Base-by-base conservation (phyloP, 2,113 vertebrate species). In the Oostethus manadensis region DNA sequence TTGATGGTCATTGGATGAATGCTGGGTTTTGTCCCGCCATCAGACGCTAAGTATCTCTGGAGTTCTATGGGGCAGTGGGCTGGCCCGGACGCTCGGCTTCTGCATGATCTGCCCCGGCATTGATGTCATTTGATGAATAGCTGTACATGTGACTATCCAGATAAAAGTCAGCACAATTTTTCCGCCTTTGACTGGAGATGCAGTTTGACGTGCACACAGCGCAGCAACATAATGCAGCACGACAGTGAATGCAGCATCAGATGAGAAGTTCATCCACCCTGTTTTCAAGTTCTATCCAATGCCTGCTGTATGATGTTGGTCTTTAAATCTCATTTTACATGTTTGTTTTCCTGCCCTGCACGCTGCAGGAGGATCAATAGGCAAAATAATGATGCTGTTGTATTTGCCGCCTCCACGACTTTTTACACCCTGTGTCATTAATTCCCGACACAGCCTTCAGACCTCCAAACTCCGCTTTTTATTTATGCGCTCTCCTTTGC, bases 241-340 rank as follows among this genome's bases (percentile, higher is more conserved):
- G 23, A 26, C 10, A 3, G 10, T 38, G 10, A 40, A 73, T 49
- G 20, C 21, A 18, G 38, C 20, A 61, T 47, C 63, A 55, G 35
- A 49, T 23, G 3, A 14, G 16, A 56, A 8, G 13, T 45, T 10
- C 16, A 2, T 8, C 56, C n/a, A 33, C 16, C 18, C 18, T 40
- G 33, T 9, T 46, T 65, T 68, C 71, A 53, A 64, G 58, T 47
- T 59, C 70, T 61, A 75, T 76, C 58, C 51, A 51, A 43, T 55
- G 35, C 22, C 40, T 51, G 67, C 49, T 38, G 44, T 66, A 79
- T 82, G 50, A 75, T 73, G 78, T 64, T 63, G 60, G 73, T 51
- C 72, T 80, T 87, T 84, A 83, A 77, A 77, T 80, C 78, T 84
- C 49, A 81, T 83, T 84, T 82, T 62, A 80, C 69, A 81, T 40